A percentile compares a stretch with the other conserved stretches of the same genome.
These are phyloP conservation scores for Philopedon plagiatum DNA, from an alignment of 2,888 invertebrate species.

Conservation along the genomic window DNA sequence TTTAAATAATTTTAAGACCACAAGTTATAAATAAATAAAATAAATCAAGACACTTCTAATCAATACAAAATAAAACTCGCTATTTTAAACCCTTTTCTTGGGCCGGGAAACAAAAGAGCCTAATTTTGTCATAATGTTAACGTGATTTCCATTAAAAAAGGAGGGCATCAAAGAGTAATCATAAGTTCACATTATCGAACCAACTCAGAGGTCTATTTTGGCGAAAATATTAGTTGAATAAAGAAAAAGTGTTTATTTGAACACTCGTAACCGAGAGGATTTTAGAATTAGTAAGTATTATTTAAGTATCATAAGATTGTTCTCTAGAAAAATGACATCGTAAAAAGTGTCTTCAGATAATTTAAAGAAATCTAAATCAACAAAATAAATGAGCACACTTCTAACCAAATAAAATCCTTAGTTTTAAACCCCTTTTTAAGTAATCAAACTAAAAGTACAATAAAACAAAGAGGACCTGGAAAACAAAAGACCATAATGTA, in stretches of 20 bases:
- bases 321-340: too few species aligned
- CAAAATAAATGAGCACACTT: too few species aligned
- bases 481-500: constrained; percentile 29
- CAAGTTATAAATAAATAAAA: neutral
- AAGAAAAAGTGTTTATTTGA: constrained; percentile 42
- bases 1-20: neutral
- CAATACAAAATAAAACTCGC: neutral
- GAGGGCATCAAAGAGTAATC: constrained; percentile 2
- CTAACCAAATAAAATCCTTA: too few species aligned
- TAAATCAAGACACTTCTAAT: neutral
- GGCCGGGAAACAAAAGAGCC: constrained; percentile 15
- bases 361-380: too few species aligned
- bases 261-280: too few species aligned
- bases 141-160: constrained; percentile 17
- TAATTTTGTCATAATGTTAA: constrained; percentile 14
- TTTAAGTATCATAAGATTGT: too few species aligned
- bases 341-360: too few species aligned
- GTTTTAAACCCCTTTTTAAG: too few species aligned
- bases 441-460: constrained; percentile 4
- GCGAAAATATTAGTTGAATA: constrained; percentile 29
- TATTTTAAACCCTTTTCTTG: neutral
- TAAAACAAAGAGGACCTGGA: neutral
- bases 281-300: too few species aligned
- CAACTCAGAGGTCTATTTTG: constrained; percentile 12
- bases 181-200: constrained; percentile 33